Evolutionary conservation across 2,888 invertebrate species (phyloP), one percentile per base, ranked within the genome.

Genomic region (Cerastis leucographa): DNA sequence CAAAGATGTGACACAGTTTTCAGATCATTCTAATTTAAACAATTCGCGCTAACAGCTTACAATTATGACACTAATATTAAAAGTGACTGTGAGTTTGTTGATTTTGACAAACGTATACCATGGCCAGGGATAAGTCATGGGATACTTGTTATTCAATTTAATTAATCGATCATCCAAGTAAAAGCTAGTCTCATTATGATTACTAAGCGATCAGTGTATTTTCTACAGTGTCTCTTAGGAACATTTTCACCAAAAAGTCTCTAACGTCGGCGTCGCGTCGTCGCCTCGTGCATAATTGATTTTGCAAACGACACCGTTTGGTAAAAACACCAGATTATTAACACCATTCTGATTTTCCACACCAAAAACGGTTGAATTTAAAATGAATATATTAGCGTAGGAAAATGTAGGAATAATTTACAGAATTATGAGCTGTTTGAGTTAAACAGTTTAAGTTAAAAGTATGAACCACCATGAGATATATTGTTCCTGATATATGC

Each of bases 231-330:
- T 59, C 44, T 46, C 25, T 40, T 0, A 8, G 8, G 46, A 40
- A 6, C 19, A 11, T 69, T 56, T 78, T 40, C 35, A 46, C 25
- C 46, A 78, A 46, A 68, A 54, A n/a, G n/a, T 19, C 46, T 40
- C 17, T 8, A 78, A 74, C 29, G 70, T 44, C 62, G 61, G 25
- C 54, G n/a, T 59, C 42, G 29, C 25, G 42, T 46, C 56, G 59
- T 46, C 25, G 19, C 51, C n/a, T 51, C 44, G 12, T 78, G 71
- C 79, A 78, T 78, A 78, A 78, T 79, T 78, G 77, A 78, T 70
- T 78, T 79, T 56, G 77, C 29, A 79, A 78, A 79, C 70, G 79
- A 78, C 64, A 70, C 54, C 79, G n/a, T 78, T 56, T 5, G 5
- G 35, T 29, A 19, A n/a, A 35, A 70, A 7, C 35, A 29, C 14